Base-by-base conservation (phyloP, 2,888 invertebrate species). In the Fabriciana adippe region DNA sequence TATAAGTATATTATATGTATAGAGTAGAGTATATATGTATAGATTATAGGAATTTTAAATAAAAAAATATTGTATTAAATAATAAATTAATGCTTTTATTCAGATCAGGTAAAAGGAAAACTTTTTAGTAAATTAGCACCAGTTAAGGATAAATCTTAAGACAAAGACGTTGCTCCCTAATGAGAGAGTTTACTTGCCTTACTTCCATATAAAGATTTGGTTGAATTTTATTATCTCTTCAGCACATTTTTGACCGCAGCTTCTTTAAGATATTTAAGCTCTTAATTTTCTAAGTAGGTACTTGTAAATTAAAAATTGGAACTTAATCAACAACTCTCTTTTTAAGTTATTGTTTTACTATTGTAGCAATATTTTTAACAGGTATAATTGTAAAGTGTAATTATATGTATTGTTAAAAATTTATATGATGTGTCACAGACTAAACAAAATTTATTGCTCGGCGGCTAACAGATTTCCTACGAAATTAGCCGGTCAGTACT, bases 111-210 rank as follows among this genome's bases (percentile, higher is more conserved):
- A 31, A 50, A 64, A 35, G 48, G 35, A 69, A 65, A 66, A 15
- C 47, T 66, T 62, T 18, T 18, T 35, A 51, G 54, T 48, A 18
- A 69, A 50, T 66, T 66, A 55, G 51, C 48, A 47, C 51, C 64
- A 61, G 64, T 69, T 64, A 66, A 64, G 55, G 56, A 51, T 62
- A 47, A 59, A 51, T 60, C n/a, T 41, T 55, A 61, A 55, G 45
- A 66, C 64, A 66, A 69, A 69, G 66, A 66, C 60, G 55, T 60
- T 64, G 63, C 31, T 55, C 57, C 62, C 61, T 61, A 66, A 59
- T 59, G 47, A 55, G 50, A 69, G 16, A 63, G 63, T 59, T 66
- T 63, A 59, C 50, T 63, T 21, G 64, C 53, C 50, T 63, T 50
- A 55, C 63, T 69, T 63, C 64, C 64, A 56, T 14, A 50, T 55